These are phyloP conservation scores for Zoanthus sociatus DNA, from an alignment of 92 coral and sea anemone species.

Conservation along the genomic window DNA sequence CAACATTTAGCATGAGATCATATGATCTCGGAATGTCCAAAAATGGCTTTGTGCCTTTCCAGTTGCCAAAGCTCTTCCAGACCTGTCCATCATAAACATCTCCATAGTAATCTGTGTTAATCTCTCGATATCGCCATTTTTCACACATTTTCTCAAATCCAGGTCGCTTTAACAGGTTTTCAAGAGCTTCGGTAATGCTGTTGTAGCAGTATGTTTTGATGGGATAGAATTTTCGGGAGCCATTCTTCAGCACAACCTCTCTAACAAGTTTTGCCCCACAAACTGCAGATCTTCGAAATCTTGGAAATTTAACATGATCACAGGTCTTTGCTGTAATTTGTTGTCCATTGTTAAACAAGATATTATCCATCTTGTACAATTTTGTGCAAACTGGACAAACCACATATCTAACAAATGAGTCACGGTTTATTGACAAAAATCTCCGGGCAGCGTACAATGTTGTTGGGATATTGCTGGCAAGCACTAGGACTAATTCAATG, in stretches of 20 bases:
- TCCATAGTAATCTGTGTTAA: conserved; percentile 49
- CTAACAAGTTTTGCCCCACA: not conserved
- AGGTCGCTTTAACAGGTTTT: conserved; percentile 48
- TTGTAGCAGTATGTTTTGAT: conserved; percentile 34
- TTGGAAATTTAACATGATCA: conserved; percentile 5
- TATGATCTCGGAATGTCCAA: conserved; percentile 43
- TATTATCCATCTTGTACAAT: conserved; percentile 10
- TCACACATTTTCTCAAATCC: conserved; percentile 65
- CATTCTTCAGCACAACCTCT: conserved; percentile 28
- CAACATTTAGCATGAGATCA: conserved; percentile 56
- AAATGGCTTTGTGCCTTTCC: conserved; percentile 53
- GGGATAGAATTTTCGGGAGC: conserved; percentile 48
- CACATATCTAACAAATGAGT: not conserved
- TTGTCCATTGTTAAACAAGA: conserved; percentile 19
- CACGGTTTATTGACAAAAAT: not conserved
- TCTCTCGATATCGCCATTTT: conserved; percentile 49
- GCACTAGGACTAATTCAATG: conserved; percentile 38
- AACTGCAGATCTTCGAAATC: not conserved
- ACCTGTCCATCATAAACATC: conserved; percentile 63
- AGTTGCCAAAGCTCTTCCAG: conserved; percentile 55
- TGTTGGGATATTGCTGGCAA: conserved; percentile 22
- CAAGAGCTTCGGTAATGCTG: conserved; percentile 41
- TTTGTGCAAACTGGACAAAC: conserved; percentile 14
- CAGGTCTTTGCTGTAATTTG: conserved; percentile 8
- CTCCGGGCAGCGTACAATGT: not conserved